These are phyloP conservation scores for Pedionomus torquatus DNA, from an alignment of 2,113 vertebrate species.

Conservation along the genomic window DNA sequence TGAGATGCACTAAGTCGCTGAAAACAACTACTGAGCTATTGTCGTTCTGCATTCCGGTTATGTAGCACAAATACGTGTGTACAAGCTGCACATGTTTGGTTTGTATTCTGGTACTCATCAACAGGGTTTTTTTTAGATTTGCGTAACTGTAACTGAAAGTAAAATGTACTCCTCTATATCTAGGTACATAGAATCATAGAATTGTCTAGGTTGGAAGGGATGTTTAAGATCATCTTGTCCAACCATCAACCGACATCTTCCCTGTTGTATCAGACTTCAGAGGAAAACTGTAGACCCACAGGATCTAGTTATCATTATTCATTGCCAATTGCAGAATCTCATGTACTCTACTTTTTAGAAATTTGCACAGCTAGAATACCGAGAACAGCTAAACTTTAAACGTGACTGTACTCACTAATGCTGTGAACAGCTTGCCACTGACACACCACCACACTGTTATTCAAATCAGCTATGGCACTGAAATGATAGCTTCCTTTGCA, in stretches of 20 bases:
- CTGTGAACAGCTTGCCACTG: neutral
- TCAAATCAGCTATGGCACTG: neutral
- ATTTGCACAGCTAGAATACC: neutral
- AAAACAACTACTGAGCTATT: neutral
- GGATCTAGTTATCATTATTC: neutral
- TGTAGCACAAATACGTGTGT: neutral
- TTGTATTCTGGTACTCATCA: neutral
- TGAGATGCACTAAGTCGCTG: rapidly evolving
- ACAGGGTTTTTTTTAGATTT: slow-evolving; percentile 5
- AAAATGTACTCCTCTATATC: neutral
- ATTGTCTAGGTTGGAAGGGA: too few relatives aligned
- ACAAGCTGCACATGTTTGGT: neutral
- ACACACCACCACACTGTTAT: neutral
- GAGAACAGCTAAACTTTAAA: neutral
- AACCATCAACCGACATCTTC: neutral
- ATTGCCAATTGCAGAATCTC: neutral
- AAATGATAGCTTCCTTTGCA: neutral
- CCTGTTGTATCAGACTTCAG: neutral
- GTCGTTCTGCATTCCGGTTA: neutral
- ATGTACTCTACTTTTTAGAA: neutral
- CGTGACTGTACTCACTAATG: neutral
- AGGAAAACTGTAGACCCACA: neutral
- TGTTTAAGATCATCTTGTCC: too few relatives aligned
- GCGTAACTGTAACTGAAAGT: neutral
- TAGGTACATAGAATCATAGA: neutral